Percentiles rank a stretch among this genome's conserved stretches.
Conservation (phyloP, 2,113 vertebrate genomes). For the Notarius quadriscutis region DNA sequence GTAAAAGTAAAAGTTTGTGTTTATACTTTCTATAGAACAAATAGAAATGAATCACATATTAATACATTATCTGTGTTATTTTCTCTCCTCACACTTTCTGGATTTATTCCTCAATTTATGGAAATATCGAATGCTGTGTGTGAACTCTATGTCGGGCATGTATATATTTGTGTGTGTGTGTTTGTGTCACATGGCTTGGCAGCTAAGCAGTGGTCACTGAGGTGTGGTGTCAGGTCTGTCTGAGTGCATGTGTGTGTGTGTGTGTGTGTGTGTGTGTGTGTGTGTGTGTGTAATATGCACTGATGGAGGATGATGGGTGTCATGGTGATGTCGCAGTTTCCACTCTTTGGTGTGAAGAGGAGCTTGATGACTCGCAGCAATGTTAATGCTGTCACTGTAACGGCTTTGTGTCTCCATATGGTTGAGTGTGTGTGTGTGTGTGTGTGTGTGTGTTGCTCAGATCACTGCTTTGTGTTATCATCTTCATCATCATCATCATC, state of each 20-base stretch:
- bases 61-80: neutral
- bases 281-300: slow-evolving; percentile 40
- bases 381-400: neutral
- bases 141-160: neutral
- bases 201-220: neutral
- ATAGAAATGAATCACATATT: neutral
- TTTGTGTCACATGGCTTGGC: neutral
- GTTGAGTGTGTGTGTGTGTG: neutral
- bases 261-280: slow-evolving; percentile 12
- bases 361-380: neutral
- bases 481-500: slow-evolving; percentile 16
- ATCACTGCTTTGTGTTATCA: neutral
- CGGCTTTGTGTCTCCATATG: neutral
- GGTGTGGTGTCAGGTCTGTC: neutral
- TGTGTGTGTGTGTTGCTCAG: neutral
- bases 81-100: neutral
- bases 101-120: neutral
- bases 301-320: slow-evolving; percentile 48
- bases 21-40: neutral
- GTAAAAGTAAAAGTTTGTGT: neutral
- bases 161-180: neutral
- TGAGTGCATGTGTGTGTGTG: neutral
- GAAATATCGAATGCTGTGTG: neutral
- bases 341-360: neutral
- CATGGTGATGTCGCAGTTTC: slow-evolving; percentile 13